phyloP scores from a whole-genome alignment of 2,888 invertebrate species.

The Elysia crispata region DNA sequence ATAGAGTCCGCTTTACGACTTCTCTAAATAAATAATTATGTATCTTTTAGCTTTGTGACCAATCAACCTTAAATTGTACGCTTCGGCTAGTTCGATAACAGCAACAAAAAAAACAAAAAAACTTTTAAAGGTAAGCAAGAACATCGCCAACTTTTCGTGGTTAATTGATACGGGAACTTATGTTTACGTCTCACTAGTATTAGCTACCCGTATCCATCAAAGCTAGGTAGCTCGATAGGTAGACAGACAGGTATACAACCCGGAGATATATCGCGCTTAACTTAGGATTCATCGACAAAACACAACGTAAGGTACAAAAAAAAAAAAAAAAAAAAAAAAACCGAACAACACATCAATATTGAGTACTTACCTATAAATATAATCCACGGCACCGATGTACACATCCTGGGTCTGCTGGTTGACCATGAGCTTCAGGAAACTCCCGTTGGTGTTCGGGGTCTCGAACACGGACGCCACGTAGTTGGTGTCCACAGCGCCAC shows the following conservation, averaged over 20 bases:
- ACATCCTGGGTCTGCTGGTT: conserved; percentile 34
- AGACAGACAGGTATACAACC: too few relatives aligned
- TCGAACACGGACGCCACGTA: conserved; percentile 25
- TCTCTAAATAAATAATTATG: too few relatives aligned
- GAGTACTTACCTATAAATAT: conserved; percentile 38
- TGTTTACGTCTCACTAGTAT: too few relatives aligned
- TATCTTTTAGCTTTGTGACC: too few relatives aligned
- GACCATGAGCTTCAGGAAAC: conserved; percentile 11
- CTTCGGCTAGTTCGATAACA: too few relatives aligned
- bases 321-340: background rate
- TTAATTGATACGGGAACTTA: too few relatives aligned
- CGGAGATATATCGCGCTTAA: background rate
- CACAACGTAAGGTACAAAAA: conserved; percentile 9
- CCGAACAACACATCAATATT: background rate
- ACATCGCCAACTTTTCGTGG: too few relatives aligned
- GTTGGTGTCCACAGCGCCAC: background rate
- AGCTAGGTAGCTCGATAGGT: too few relatives aligned
- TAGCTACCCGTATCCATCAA: background rate
- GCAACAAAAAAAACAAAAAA: too few relatives aligned
- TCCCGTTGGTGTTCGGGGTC: conserved; percentile 22
- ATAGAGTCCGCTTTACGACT: too few relatives aligned
- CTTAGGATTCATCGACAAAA: background rate
- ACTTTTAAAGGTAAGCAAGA: too few relatives aligned
- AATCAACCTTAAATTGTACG: too few relatives aligned
- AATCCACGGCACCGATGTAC: conserved; percentile 41